These are phyloP conservation scores for Heliothis subflexa DNA, from an alignment of 1,140 invertebrate species.

Conservation along the genomic window DNA sequence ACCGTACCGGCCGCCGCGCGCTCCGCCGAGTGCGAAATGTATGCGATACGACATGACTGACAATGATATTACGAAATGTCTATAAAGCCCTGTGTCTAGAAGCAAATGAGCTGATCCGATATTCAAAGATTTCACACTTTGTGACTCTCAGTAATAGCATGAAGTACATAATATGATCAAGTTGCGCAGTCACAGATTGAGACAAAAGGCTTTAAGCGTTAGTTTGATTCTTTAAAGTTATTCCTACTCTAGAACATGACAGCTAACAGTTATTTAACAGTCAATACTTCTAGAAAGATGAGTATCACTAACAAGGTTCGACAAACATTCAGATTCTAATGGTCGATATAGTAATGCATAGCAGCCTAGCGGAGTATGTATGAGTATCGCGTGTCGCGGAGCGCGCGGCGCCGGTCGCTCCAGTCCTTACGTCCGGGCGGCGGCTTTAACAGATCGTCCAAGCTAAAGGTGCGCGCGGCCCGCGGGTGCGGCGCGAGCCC, in stretches of 20 bases:
- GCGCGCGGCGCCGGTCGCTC: conserved; percentile 71
- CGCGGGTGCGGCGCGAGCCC: conserved; percentile 89
- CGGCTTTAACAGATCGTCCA: conserved; percentile 93
- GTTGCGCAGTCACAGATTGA: conserved; percentile 6
- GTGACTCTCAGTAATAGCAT: conserved; percentile 17
- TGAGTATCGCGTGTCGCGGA: conserved; percentile 60
- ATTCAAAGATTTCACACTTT: not conserved
- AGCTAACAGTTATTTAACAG: conserved; percentile 28
- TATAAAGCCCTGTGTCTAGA: conserved; percentile 40
- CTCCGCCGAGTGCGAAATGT: conserved; percentile 70
- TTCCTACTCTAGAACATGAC: conserved; percentile 26
- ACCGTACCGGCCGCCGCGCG: conserved; percentile 71
- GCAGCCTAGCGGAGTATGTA: conserved; percentile 30
- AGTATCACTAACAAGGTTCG: not conserved
- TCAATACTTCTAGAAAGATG: not conserved
- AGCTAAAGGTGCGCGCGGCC: conserved; percentile 91
- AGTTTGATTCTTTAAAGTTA: conserved; percentile 17
- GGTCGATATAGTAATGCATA: not conserved
- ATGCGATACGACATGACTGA: conserved; percentile 40
- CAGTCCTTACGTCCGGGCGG: conserved; percentile 90
- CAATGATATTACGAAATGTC: conserved; percentile 37
- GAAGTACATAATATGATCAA: conserved; percentile 8
- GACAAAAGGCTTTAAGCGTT: conserved; percentile 43
- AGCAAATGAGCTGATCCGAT: not conserved
- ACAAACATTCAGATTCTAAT: not conserved